These are phyloP conservation scores for Physella acuta DNA, from an alignment of 1,140 invertebrate species.

Conservation along the genomic window DNA sequence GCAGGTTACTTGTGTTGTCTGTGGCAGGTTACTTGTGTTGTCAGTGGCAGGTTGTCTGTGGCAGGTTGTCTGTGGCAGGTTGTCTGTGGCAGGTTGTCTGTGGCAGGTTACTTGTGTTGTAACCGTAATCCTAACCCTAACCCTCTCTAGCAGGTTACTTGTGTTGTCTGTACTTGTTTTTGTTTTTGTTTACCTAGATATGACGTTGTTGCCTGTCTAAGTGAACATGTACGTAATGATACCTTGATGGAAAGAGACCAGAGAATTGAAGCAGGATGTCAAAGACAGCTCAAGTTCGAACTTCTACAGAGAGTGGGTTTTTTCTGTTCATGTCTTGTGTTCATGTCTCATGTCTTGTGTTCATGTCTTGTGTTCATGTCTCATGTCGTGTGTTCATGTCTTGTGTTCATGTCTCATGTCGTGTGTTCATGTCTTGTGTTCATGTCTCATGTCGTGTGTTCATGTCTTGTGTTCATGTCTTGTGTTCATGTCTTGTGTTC, in stretches of 20 bases:
- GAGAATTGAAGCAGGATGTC: constrained; percentile 80
- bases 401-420: too few species aligned
- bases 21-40: too few species aligned
- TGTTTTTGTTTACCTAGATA: constrained; percentile 60
- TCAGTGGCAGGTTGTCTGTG: too few species aligned
- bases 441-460: too few species aligned
- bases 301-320: constrained; percentile 71
- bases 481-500: not conserved
- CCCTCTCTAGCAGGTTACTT: not conserved
- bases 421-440: not conserved
- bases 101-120: too few species aligned
- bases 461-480: constrained; percentile 50
- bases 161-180: not conserved
- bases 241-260: constrained; percentile 70
- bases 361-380: too few species aligned
- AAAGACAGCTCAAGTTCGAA: constrained; percentile 81
- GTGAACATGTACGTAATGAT: constrained; percentile 85
- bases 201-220: constrained; percentile 88
- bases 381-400: not conserved
- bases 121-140: too few species aligned
- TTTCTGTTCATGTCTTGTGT: not conserved
- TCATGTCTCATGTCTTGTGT: too few species aligned
- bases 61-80: too few species aligned
- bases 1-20: too few species aligned
- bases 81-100: too few species aligned